Percentiles rank a stretch among this genome's conserved stretches.
Evolutionary conservation across 2,888 invertebrate species (phyloP).

Genomic region (Limenitis camilla): DNA sequence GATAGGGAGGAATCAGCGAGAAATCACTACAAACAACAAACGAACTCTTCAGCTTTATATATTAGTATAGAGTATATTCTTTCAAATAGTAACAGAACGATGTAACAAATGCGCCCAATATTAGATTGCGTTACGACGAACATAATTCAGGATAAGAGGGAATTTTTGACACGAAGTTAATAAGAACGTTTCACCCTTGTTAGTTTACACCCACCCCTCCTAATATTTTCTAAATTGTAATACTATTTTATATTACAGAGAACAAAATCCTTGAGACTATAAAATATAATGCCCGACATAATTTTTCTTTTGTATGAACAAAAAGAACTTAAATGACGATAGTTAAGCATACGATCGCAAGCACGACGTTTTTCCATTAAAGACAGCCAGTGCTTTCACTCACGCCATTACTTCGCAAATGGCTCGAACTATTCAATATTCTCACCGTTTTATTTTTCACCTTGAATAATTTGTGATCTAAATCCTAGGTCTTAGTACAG

Average conservation of each 20-base stretch:
- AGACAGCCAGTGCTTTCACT: constrained; percentile 38
- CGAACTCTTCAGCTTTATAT: too few relatives aligned
- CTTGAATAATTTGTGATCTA: constrained; percentile 32
- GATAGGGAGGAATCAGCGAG: too few relatives aligned
- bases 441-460: constrained; percentile 38
- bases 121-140: constrained; percentile 38
- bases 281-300: not conserved
- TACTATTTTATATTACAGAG: too few relatives aligned
- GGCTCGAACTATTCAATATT: constrained; percentile 40
- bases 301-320: not conserved
- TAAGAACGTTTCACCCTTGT: constrained; percentile 64
- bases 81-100: not conserved
- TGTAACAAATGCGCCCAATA: constrained; percentile 29
- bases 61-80: too few relatives aligned
- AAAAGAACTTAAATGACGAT: not conserved
- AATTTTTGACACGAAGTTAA: constrained; percentile 64
- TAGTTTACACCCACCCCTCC: constrained; percentile 57
- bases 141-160: constrained; percentile 57
- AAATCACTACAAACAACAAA: too few relatives aligned
- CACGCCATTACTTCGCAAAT: constrained; percentile 54
- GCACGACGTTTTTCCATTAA: constrained; percentile 49
- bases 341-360: not conserved
- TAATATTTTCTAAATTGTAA: constrained; percentile 31
- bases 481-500: constrained; percentile 22
- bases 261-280: not conserved